A percentile compares a stretch with the other conserved stretches of the same genome.
These are phyloP conservation scores for Antigone vipio DNA, from an alignment of 2,113 vertebrate species.

Conservation along the genomic window DNA sequence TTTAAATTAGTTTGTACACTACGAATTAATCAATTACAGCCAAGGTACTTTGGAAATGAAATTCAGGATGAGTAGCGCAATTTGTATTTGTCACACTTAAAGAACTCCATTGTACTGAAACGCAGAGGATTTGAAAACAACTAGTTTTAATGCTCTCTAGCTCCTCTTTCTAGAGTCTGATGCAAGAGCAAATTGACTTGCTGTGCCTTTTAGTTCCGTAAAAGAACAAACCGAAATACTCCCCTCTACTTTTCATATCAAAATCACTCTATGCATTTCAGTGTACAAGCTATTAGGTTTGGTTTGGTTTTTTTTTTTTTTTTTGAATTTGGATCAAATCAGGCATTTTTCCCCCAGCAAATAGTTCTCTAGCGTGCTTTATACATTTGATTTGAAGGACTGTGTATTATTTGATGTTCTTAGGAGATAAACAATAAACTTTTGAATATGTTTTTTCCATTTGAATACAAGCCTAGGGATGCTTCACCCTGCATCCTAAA, in stretches of 20 bases:
- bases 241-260: neutral
- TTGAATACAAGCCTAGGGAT: conserved; percentile 68
- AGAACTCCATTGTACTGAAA: neutral
- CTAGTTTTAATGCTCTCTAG: neutral
- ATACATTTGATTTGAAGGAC: conserved; percentile 37
- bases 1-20: conserved; percentile 26
- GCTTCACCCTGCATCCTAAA: conserved; percentile 66
- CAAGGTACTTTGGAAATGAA: neutral
- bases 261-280: neutral
- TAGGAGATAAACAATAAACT: conserved; percentile 71
- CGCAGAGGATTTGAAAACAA: neutral
- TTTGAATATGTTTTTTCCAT: conserved; percentile 69
- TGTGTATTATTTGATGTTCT: conserved; percentile 64
- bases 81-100: conserved; percentile 51
- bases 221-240: neutral
- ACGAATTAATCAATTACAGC: conserved; percentile 26
- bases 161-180: neutral
- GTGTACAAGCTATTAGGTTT: neutral
- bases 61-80: neutral
- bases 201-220: neutral
- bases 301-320: neutral
- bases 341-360: neutral
- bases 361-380: neutral
- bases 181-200: conserved; percentile 4
- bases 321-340: conserved; percentile 46